Evolutionary conservation across 2,797 vertebrate species (phyloP), one percentile per base, ranked within the genome.

Genomic region (Setipinna tenuifilis): DNA sequence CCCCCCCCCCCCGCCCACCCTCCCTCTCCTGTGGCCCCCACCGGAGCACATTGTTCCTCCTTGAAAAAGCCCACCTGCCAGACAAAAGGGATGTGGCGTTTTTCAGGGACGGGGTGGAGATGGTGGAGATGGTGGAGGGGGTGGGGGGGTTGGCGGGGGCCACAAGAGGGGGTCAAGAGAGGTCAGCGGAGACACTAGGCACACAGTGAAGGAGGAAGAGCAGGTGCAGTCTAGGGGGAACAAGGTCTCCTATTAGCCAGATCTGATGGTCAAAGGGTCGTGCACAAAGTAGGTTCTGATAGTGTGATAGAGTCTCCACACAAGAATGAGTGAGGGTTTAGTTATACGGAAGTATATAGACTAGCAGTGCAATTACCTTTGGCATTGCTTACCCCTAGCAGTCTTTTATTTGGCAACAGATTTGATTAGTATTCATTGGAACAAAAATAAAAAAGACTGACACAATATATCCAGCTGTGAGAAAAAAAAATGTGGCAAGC

Each of bases 241-340:
- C 31, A 83, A 86, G 84, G 78, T 83, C 83, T 86, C 57, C 87
- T 85, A 87, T 90, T 88, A 89, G 85, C 88, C 87, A 90, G 87
- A 86, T 87, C 71, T 44, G 83, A 83, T 54, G 88, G 84, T 86
- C 88, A 89, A 83, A 84, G 86, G 91, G 89, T 90, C 83, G 85
- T 50, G 85, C 61, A 83, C 81, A 89, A 86, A 87, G 86, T 50
- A 88, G 46, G 92, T 95, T 96, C 95, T 94, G 94, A 95, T 94
- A 93, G 94, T 94, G 85, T 54, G 50, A 54, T n/a, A n/a, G 12
- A 35, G 25, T 71, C 28, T 31, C 12, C 28, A 6, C 68, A 21
- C 17, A 6, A 78, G 16, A 78, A 6, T 19, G 21, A 25, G 68
- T n/a, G 35, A 78, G 71, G 35, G 16, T 7, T 78, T 78, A 21